Base-by-base conservation (phyloP, 2,113 vertebrate species). In the Promerops cafer region DNA sequence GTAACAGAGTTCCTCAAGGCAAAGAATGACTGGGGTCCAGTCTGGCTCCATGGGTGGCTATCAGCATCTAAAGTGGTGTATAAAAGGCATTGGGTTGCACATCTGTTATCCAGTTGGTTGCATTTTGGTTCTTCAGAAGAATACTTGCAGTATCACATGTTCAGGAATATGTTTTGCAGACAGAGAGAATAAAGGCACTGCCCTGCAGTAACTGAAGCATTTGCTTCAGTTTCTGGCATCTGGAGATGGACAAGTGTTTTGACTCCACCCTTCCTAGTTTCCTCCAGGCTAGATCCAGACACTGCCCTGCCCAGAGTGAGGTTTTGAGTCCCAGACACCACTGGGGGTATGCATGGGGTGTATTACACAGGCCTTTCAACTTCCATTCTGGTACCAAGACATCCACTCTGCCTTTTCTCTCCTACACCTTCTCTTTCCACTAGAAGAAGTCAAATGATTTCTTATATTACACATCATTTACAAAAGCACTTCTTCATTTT, bases 311-410 rank as follows among this genome's bases (percentile, higher is more conserved):
- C 57, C 37, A 77, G 24, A 49, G 22, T 49, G 59, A 90, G 22
- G 14, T 56, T 89, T 64, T 83, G 27, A 60, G 30, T 60, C 16
- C 6, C 28, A 64, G n/a, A 42, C 21, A 45, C 11, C 5, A n/a
- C 0, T 28, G 6, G 7, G 8, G 11, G 0, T 33, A 12, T 45
- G n/a, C n/a, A 77, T 0, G 0, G 14, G 3, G 4, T 50, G 8
- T 45, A 24, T 44, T 70, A 53, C 30, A 12, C 21, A 23, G 15
- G 10, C 20, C 11, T 87, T 89, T 82, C 8, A 27, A 21, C 10
- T 68, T 82, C 56, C 13, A 16, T 40, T 80, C 31, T 26, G 22
- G 14, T 40, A 68, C 31, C 15, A 90, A 93, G 69, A 16, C 12
- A 56, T 64, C 12, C 17, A 30, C 5, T 50, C 40, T 5, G 0